Percentiles rank a stretch among this genome's conserved stretches.
These are phyloP conservation scores for Aphaenogaster floridana DNA, from an alignment of 1,140 invertebrate species.

Conservation along the genomic window DNA sequence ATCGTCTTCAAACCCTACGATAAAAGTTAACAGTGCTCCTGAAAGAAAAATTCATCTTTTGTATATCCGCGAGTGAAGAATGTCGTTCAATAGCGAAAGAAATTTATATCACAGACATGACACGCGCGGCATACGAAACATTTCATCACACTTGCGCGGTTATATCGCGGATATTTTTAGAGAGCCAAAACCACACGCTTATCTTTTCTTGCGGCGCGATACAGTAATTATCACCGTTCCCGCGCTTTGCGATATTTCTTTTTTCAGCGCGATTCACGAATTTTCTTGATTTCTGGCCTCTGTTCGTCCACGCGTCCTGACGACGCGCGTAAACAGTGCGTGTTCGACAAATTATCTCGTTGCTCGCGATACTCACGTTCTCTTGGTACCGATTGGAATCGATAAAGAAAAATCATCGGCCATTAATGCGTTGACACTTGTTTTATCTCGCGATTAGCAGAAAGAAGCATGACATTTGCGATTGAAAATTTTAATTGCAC, in stretches of 20 bases:
- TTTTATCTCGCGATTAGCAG: neutral
- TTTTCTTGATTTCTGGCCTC: neutral
- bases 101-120: slow-evolving; percentile 42
- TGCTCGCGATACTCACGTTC: neutral
- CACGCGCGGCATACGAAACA: neutral
- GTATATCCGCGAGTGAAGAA: neutral
- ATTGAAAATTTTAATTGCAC: neutral
- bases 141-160: slow-evolving; percentile 49
- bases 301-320: neutral
- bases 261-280: slow-evolving; percentile 3
- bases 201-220: slow-evolving; percentile 53
- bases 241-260: slow-evolving; percentile 35
- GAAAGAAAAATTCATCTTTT: neutral
- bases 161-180: slow-evolving; percentile 60
- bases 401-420: neutral
- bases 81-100: slow-evolving; percentile 20
- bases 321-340: neutral
- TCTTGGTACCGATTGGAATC: slow-evolving; percentile 15
- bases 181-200: slow-evolving; percentile 64
- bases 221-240: slow-evolving; percentile 46
- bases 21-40: neutral
- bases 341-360: neutral
- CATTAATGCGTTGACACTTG: neutral
- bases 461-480: neutral
- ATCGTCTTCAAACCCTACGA: neutral